phyloP scores from a whole-genome alignment of 2,113 vertebrate genomes.

The Sceloporus undulatus region DNA sequence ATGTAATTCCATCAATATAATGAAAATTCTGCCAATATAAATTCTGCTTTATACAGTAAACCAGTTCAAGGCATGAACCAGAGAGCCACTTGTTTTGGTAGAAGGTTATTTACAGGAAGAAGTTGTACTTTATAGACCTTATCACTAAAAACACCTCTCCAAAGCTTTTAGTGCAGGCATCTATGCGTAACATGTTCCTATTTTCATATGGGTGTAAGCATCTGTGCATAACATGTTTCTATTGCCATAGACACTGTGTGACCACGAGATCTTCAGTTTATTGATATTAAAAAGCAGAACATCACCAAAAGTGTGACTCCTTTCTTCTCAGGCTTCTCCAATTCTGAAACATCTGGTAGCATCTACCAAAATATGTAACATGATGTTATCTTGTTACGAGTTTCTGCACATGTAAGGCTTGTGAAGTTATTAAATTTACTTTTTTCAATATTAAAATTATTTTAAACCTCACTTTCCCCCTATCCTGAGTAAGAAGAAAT shows the following conservation, averaged over 20 bases:
- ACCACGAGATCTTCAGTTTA: background rate
- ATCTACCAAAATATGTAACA: background rate
- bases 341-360: background rate
- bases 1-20: slow-evolving; percentile 18
- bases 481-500: too few relatives aligned
- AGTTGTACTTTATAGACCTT: background rate
- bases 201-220: background rate
- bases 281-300: too few relatives aligned
- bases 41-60: background rate
- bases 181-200: background rate
- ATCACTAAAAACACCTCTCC: background rate
- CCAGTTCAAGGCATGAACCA: background rate
- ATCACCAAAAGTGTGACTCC: background rate
- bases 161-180: background rate
- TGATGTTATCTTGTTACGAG: background rate
- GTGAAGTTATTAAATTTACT: too few relatives aligned
- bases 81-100: background rate
- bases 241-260: background rate
- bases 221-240: background rate
- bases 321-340: background rate
- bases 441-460: too few relatives aligned
- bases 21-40: background rate
- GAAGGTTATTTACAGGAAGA: background rate
- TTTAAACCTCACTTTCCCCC: too few relatives aligned
- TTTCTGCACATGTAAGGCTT: background rate